A percentile compares a stretch with the other conserved stretches of the same genome.
These are phyloP conservation scores for Clarias pachynema DNA, from an alignment of 2,797 vertebrate genomes.

Conservation along the genomic window DNA sequence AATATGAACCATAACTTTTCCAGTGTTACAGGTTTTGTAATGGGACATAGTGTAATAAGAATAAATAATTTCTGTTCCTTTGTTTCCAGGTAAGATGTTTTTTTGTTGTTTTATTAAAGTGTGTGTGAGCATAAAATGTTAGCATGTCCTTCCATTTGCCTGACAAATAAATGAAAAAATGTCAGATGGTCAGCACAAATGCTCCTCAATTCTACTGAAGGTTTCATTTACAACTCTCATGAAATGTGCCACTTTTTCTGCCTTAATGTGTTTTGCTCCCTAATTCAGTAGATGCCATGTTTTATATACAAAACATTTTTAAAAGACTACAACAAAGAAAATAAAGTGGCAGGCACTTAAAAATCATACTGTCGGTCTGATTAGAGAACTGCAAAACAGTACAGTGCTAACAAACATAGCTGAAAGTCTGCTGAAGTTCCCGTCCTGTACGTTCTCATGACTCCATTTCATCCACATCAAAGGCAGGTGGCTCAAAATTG, in stretches of 20 bases:
- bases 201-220: neutral
- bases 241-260: slow-evolving; percentile 42
- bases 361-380: slow-evolving; percentile 67
- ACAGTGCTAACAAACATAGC: slow-evolving; percentile 40
- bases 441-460: slow-evolving; percentile 70
- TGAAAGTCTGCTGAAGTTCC: slow-evolving; percentile 43
- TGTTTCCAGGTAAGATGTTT: neutral
- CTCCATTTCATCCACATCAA: slow-evolving; percentile 93
- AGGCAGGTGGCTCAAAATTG: slow-evolving; percentile 87
- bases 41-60: neutral
- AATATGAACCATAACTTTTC: slow-evolving; percentile 5
- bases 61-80: neutral
- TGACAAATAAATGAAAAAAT: slow-evolving; percentile 17
- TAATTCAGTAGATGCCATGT: slow-evolving; percentile 42
- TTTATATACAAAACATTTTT: slow-evolving; percentile 33
- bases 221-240: neutral
- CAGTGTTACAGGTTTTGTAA: neutral
- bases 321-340: slow-evolving; percentile 70
- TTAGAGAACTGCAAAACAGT: slow-evolving; percentile 39
- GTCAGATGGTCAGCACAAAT: neutral
- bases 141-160: neutral
- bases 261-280: slow-evolving; percentile 44
- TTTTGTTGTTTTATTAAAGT: neutral
- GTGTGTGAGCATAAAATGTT: neutral
- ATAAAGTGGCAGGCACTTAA: slow-evolving; percentile 81